phyloP scores from a whole-genome alignment of 1,140 invertebrate genomes.

The Bactericera cockerelli region DNA sequence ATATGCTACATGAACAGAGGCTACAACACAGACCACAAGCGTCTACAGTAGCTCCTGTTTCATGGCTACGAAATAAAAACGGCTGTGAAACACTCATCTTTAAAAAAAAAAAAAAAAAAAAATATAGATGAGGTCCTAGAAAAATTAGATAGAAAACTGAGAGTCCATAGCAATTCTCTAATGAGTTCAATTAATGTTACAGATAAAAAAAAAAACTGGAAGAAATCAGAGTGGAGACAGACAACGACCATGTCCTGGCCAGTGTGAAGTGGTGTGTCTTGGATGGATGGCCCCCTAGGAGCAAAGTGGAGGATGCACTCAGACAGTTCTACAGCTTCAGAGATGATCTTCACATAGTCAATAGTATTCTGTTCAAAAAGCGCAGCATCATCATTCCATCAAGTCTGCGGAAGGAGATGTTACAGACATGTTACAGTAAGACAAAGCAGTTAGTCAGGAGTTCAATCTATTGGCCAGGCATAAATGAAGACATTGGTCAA shows the following conservation, averaged over 20 bases:
- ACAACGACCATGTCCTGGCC: slow-evolving; percentile 22
- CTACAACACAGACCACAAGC: too few relatives aligned
- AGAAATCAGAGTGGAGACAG: slow-evolving; percentile 22
- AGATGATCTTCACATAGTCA: slow-evolving; percentile 25
- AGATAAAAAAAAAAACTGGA: slow-evolving; percentile 20
- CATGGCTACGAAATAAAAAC: too few relatives aligned
- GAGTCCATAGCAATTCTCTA: slow-evolving; percentile 14
- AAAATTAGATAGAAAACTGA: slow-evolving; percentile 11
- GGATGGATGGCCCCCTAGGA: slow-evolving; percentile 23
- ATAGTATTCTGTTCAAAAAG: slow-evolving; percentile 28
- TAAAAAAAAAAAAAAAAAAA: too few relatives aligned
- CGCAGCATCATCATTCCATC: slow-evolving; percentile 28
- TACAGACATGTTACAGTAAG: slow-evolving; percentile 29
- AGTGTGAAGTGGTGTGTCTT: slow-evolving; percentile 9
- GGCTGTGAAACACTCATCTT: too few relatives aligned
- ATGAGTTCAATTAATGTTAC: slow-evolving; percentile 16
- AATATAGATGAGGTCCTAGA: slow-evolving; percentile 14
- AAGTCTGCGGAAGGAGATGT: slow-evolving; percentile 25
- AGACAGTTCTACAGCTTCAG: slow-evolving; percentile 25
- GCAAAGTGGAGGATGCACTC: slow-evolving; percentile 16
- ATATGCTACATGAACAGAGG: too few relatives aligned
- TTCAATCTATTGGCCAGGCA: slow-evolving; percentile 31
- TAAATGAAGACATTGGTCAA: slow-evolving; percentile 30
- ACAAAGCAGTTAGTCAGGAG: slow-evolving; percentile 27
- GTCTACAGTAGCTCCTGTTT: too few relatives aligned